Percentiles rank a stretch among this genome's conserved stretches.
Conservation (phyloP, 1,140 invertebrate species). For the Brachionus rotundiformis region DNA sequence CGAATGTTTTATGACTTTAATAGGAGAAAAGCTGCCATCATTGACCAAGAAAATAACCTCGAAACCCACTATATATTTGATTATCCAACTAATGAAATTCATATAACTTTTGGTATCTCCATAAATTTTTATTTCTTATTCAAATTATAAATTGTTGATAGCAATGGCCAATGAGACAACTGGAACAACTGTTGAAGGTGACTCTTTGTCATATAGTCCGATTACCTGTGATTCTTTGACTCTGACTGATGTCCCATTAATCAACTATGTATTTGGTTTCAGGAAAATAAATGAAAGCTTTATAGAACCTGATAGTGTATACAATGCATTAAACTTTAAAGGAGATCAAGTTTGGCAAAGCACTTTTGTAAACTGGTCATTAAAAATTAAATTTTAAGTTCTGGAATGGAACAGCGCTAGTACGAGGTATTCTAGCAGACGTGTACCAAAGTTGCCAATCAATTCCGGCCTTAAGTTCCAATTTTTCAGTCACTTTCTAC, state of each 20-base stretch:
- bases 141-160: background rate
- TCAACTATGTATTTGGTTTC: constrained; percentile 12
- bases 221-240: background rate
- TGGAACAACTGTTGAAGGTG: constrained; percentile 19
- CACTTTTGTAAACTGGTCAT: no score
- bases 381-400: no score
- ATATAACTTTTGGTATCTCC: background rate
- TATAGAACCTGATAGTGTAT: constrained; percentile 6
- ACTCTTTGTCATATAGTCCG: background rate
- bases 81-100: constrained; percentile 37
- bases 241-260: background rate
- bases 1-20: background rate
- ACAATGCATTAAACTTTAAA: constrained; percentile 30
- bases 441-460: constrained; percentile 35
- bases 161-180: constrained; percentile 15
- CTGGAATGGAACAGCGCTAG: background rate
- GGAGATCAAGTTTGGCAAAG: background rate
- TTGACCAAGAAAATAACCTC: background rate
- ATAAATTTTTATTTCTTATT: background rate
- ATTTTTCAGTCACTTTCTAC: constrained; percentile 39
- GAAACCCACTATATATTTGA: constrained; percentile 36
- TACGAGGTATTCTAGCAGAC: constrained; percentile 22
- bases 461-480: background rate
- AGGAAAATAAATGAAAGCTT: background rate
- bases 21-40: background rate